These are phyloP conservation scores for Mastomys natalensis DNA, from an alignment of 2,113 vertebrate genomes.

Conservation along the genomic window DNA sequence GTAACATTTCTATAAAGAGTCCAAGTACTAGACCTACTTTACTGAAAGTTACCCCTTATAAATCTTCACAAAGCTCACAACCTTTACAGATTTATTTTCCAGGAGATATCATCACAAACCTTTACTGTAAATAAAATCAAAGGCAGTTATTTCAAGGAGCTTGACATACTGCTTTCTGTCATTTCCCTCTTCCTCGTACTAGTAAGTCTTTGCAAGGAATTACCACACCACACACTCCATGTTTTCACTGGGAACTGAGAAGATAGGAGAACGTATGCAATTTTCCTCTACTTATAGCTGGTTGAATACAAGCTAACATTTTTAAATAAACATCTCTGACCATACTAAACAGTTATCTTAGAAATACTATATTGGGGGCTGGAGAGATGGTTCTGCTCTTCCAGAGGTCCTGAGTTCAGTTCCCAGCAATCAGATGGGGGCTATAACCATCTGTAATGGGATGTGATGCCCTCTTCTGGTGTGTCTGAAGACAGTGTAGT, in stretches of 20 bases:
- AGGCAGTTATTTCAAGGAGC: background rate
- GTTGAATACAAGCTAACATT: background rate
- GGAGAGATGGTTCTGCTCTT: too few species aligned
- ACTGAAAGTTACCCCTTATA: background rate
- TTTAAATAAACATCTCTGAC: background rate
- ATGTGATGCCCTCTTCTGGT: too few species aligned
- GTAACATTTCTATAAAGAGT: background rate
- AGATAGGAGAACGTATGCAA: background rate
- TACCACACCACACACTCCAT: background rate
- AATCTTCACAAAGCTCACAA: background rate
- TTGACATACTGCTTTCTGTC: background rate
- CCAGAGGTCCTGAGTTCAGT: too few species aligned
- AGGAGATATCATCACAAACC: background rate
- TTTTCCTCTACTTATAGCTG: background rate
- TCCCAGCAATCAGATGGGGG: too few species aligned
- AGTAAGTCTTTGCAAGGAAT: background rate
- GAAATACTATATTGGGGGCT: background rate
- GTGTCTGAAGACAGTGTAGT: too few species aligned
- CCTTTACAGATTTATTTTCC: background rate
- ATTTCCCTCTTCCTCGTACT: background rate
- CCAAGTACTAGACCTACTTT: background rate
- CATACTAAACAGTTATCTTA: background rate
- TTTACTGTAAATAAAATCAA: conserved; percentile 20
- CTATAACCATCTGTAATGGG: too few species aligned
- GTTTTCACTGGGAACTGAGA: background rate